Conservation (phyloP, 2,888 invertebrate species). For the Drosophila atripex region DNA sequence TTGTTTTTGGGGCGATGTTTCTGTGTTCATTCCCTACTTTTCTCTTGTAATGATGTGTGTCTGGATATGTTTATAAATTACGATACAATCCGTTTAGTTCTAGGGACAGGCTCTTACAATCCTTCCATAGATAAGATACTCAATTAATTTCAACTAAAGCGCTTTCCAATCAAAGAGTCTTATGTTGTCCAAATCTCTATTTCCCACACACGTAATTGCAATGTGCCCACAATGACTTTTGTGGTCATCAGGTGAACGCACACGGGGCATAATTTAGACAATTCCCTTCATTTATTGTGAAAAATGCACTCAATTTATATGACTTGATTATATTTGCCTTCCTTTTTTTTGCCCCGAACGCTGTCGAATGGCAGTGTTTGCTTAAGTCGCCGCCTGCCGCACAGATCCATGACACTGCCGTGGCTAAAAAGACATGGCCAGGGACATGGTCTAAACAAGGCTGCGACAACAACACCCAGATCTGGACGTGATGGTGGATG, state of each 20-base stretch:
- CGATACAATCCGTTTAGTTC: slow-evolving; percentile 34
- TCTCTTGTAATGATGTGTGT: slow-evolving; percentile 64
- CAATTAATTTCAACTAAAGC: not conserved
- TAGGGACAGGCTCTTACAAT: not conserved
- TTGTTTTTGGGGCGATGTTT: not conserved
- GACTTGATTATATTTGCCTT: slow-evolving; percentile 75
- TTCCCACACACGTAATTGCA: slow-evolving; percentile 47
- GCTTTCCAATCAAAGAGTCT: not conserved
- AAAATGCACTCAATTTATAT: slow-evolving; percentile 78
- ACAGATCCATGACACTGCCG: slow-evolving; percentile 63
- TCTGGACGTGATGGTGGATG: slow-evolving; percentile 4
- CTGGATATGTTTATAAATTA: slow-evolving; percentile 76
- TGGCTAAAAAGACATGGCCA: slow-evolving; percentile 34
- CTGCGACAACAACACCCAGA: slow-evolving; percentile 43
- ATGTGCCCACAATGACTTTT: slow-evolving; percentile 22
- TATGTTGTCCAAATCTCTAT: not conserved
- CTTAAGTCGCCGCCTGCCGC: slow-evolving; percentile 56
- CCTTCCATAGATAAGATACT: too few species aligned
- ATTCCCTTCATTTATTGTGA: slow-evolving; percentile 76
- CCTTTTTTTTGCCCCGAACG: slow-evolving; percentile 29
- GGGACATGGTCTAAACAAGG: slow-evolving; percentile 51
- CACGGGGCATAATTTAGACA: slow-evolving; percentile 71
- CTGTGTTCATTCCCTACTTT: slow-evolving; percentile 48
- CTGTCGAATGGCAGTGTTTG: slow-evolving; percentile 56
- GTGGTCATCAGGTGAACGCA: slow-evolving; percentile 40